These are phyloP conservation scores for Halictus ligatus DNA, from an alignment of 2,888 invertebrate species.

Conservation along the genomic window DNA sequence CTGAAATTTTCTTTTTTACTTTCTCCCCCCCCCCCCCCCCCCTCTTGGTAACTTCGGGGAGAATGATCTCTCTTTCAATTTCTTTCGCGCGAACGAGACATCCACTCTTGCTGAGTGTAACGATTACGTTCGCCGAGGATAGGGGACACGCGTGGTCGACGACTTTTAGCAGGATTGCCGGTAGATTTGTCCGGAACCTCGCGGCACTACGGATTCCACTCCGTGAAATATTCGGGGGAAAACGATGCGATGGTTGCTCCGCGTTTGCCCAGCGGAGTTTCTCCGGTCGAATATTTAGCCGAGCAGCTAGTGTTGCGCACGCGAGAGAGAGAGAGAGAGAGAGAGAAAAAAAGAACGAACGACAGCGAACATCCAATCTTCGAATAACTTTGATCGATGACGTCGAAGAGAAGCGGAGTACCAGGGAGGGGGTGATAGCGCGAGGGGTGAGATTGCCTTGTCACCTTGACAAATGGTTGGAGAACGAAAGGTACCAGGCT, in stretches of 20 bases:
- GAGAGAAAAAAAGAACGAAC: background rate
- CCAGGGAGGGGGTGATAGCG: slow-evolving; percentile 65
- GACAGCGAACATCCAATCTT: slow-evolving; percentile 56
- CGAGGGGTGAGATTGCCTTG: slow-evolving; percentile 80
- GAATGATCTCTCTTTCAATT: background rate
- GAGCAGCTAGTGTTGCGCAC: background rate
- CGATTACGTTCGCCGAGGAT: slow-evolving; percentile 48
- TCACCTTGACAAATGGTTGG: slow-evolving; percentile 83
- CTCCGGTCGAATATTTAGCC: background rate
- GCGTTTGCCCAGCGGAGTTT: background rate
- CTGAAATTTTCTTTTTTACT: background rate
- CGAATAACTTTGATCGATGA: slow-evolving; percentile 72
- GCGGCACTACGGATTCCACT: background rate
- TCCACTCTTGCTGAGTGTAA: slow-evolving; percentile 61
- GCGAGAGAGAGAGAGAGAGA: background rate
- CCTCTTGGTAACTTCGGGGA: background rate
- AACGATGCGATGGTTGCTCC: background rate
- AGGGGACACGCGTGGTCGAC: slow-evolving; percentile 49
- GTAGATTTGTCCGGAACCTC: slow-evolving; percentile 53
- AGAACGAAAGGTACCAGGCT: slow-evolving; percentile 73
- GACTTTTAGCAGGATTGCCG: slow-evolving; percentile 60
- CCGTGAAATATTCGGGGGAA: background rate
- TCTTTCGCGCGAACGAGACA: slow-evolving; percentile 42
- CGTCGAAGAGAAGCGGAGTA: slow-evolving; percentile 57
- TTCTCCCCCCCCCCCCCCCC: too few relatives aligned